Percentiles rank a stretch among this genome's conserved stretches.
Evolutionary conservation across 2,888 invertebrate species (phyloP).

Genomic region (Cheilosia impressa): DNA sequence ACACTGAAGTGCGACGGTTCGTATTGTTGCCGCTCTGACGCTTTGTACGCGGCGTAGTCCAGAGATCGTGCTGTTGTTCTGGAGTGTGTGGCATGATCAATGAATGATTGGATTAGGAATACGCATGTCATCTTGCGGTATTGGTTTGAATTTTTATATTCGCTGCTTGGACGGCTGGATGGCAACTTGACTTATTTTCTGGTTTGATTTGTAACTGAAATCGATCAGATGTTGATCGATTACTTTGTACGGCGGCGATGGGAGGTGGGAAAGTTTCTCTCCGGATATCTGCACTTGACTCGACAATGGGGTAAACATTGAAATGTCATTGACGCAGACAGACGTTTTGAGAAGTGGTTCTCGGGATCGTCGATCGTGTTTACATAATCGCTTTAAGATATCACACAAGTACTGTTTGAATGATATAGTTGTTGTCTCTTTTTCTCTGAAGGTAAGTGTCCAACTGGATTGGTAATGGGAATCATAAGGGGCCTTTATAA

Average conservation of each 20-base stretch:
- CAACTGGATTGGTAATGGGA: too few species aligned
- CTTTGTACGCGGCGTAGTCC: neutral
- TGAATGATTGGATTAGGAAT: conserved; percentile 62
- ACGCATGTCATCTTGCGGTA: conserved; percentile 59
- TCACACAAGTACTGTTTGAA: too few species aligned
- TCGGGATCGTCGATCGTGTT: neutral
- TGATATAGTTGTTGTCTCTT: too few species aligned
- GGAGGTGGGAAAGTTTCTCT: conserved; percentile 55
- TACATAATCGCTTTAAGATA: too few species aligned
- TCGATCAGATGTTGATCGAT: conserved; percentile 66
- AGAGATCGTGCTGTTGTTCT: conserved; percentile 2
- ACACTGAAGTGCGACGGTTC: conserved; percentile 44
- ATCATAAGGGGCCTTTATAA: too few species aligned
- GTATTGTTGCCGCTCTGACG: conserved; percentile 48
- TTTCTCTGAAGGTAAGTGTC: too few species aligned
- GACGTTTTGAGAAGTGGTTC: neutral
- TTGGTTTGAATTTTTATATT: conserved; percentile 27
- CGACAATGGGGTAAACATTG: conserved; percentile 3
- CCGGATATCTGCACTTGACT: conserved; percentile 54
- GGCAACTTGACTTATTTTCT: conserved; percentile 6
- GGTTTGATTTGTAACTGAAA: conserved; percentile 42
- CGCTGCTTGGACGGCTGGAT: neutral
- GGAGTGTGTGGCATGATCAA: conserved; percentile 53
- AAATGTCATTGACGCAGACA: conserved; percentile 1
- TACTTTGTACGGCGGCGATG: conserved; percentile 17